Base-by-base conservation (phyloP, 2,888 invertebrate species). In the Ariolimax columbianus region DNA sequence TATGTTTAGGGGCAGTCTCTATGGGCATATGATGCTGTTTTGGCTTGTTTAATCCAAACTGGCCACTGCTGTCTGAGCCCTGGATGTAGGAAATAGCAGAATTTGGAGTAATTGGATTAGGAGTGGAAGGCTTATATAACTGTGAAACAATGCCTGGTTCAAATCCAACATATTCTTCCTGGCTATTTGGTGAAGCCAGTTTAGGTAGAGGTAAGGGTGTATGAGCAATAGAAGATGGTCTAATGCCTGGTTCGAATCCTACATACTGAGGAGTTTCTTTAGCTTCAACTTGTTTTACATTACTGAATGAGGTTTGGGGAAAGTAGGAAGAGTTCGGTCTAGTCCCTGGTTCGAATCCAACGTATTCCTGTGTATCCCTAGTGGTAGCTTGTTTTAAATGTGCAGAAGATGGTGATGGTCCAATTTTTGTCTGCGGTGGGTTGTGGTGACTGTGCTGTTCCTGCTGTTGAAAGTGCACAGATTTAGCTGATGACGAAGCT, bases 281-380 rank as follows among this genome's bases (percentile, higher is more conserved):
- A 23, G 59, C 78, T 63, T 77, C 47, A 7, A 47, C 47, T 63
- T 55, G 78, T 70, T 43, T 72, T 23, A 77, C 17, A 63, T 63
- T 30, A 68, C 63, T 68, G 38, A 82, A 36, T 11, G 77, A 19
- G 51, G 77, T 30, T 38, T 75, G 51, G 36, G 77, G 38, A 36
- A 36, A 9, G 14, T 30, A 6, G 38, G 70, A 17, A 17, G 70
- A 70, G n/a, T 47, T 47, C 26, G 51, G 51, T 36, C 4, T 36
- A 1, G 30, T 11, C 14, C 87, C 87, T 30, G 89, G 90, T 38
- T 89, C 87, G 33, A 87, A 88, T 14, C 88, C 89, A 43, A 89
- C 87, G 82, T 89, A 89, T 43, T 89, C 89, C 3, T 88, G 85
- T 36, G 84, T 87, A n/a, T 30, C 77, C 33, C 77, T 86, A 17